These are phyloP conservation scores for Agrypnus murinus DNA, from an alignment of 2,888 invertebrate genomes.

Conservation along the genomic window DNA sequence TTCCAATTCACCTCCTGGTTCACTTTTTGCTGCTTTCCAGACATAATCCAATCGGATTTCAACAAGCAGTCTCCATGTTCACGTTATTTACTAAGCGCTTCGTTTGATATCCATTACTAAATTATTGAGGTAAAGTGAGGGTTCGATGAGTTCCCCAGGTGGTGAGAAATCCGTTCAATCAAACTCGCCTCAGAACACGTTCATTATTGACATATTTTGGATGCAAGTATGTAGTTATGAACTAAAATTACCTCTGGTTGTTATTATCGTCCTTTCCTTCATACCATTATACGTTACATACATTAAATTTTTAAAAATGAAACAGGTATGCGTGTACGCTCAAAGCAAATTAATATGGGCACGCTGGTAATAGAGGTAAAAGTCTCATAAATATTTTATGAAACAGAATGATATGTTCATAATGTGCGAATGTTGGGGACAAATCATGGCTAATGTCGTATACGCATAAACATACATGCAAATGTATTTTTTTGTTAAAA, in stretches of 20 bases:
- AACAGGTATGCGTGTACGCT: neutral
- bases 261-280: too few relatives aligned
- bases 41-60: neutral
- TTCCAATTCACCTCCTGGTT: too few relatives aligned
- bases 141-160: slow-evolving; percentile 16
- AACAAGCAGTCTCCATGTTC: slow-evolving; percentile 15
- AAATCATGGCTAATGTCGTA: too few relatives aligned
- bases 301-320: neutral
- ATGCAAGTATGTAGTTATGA: neutral
- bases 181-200: slow-evolving; percentile 3
- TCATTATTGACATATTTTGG: slow-evolving; percentile 13
- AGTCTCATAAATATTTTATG: too few relatives aligned
- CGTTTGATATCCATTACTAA: slow-evolving; percentile 26
- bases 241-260: neutral
- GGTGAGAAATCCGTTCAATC: slow-evolving; percentile 19
- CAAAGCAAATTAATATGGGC: neutral
- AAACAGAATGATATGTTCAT: too few relatives aligned
- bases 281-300: too few relatives aligned
- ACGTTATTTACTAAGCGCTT: slow-evolving; percentile 18
- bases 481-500: too few relatives aligned
- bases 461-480: too few relatives aligned
- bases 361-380: too few relatives aligned
- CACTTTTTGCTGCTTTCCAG: too few relatives aligned
- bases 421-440: too few relatives aligned
- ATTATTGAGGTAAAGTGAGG: slow-evolving; percentile 25